Base-by-base conservation (phyloP, 2,113 vertebrate species). In the Malurus cyaneus region DNA sequence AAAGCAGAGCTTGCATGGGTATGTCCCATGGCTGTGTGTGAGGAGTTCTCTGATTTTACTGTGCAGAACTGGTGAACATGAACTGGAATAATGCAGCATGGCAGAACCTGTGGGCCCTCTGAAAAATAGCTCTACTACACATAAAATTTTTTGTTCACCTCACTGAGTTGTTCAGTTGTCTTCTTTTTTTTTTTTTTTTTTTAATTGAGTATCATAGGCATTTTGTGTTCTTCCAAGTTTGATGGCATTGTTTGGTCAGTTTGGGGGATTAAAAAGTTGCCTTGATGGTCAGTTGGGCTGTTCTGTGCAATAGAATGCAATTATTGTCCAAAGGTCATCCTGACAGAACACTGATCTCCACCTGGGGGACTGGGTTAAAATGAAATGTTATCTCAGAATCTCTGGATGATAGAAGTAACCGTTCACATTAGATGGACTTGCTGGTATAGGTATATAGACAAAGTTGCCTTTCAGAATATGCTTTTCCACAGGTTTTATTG, bases 11-110 rank as follows among this genome's bases (percentile, higher is more conserved):
- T 32, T 61, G 7, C 1, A 0, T 28, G 41, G 25, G 17, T 28
- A 36, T 14, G 18, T 49, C 42, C 64, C 44, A 4, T 4, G 6
- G 31, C 41, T 56, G 6, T 54, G 19, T 0, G 0, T 59, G 14
- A 34, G 49, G 11, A n/a, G 11, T 66, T 44, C 26, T 76, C 66
- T 29, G 32, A 29, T 59, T 77, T 82, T 72, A 25, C 32, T 49
- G 0, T 3, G 1, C 46, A 57, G 41, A 52, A 34, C 10, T 64
- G n/a, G 12, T 79, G 61, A 52, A 23, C 13, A 19, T 47, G 34
- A 91, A 59, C 53, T 59, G 44, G 13, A 84, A 29, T 66, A 64
- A 67, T 57, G 19, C 49, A 80, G 24, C 28, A 28, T 39, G 56
- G 71, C 41, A 76, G 61, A 85, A 21, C 14, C 28, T 49, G 1